phyloP scores from a whole-genome alignment of 2,888 invertebrate genomes.

The Erebia aethiops region DNA sequence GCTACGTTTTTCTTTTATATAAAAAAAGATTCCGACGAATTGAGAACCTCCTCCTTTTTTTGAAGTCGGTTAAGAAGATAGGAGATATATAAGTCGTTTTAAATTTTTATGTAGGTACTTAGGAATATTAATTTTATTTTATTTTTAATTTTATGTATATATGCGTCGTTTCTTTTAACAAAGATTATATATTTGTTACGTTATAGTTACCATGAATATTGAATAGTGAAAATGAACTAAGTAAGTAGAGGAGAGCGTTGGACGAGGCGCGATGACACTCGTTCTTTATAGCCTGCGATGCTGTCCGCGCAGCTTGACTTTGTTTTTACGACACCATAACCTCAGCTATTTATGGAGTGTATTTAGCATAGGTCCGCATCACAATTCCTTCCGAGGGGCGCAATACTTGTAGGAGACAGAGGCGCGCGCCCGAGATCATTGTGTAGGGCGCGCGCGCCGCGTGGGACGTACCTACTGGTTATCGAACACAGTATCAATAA shows the following conservation, averaged over 20 bases:
- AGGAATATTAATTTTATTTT: neutral
- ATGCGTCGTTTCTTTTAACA: conserved; percentile 11
- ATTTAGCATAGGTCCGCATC: conserved; percentile 69
- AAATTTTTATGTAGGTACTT: no score
- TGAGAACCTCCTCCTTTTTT: no score
- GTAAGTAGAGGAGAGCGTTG: conserved; percentile 35
- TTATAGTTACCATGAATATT: conserved; percentile 32
- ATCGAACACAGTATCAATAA: conserved; percentile 79
- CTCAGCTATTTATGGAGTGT: conserved; percentile 72
- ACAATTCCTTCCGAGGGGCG: conserved; percentile 70
- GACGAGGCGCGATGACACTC: conserved; percentile 56
- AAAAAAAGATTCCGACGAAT: no score
- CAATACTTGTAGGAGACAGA: conserved; percentile 61
- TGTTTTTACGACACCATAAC: conserved; percentile 78
- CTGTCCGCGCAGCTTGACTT: conserved; percentile 77
- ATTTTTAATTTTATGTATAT: conserved; percentile 14
- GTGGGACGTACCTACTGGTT: conserved; percentile 78
- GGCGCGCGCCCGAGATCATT: conserved; percentile 59
- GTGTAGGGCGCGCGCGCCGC: conserved; percentile 52
- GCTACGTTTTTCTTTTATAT: no score
- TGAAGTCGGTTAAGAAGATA: no score
- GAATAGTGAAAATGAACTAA: conserved; percentile 40
- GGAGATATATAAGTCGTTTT: no score
- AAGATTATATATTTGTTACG: conserved; percentile 16
- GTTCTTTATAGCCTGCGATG: conserved; percentile 62